Percentiles rank a stretch among this genome's conserved stretches.
Conservation (phyloP, 2,888 invertebrate species). For the Parasteatoda lunata region DNA sequence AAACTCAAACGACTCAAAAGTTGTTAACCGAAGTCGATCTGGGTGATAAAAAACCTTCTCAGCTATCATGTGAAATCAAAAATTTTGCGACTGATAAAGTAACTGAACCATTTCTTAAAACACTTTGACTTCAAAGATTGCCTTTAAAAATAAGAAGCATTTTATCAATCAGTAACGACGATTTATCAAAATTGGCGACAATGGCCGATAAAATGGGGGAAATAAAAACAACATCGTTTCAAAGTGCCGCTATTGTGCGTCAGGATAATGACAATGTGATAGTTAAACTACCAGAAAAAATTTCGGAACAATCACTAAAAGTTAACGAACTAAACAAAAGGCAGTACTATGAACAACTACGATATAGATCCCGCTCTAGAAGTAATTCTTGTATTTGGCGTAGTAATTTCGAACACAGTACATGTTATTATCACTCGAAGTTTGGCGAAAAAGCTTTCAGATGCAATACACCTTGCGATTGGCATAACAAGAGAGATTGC, state of each 20-base stretch:
- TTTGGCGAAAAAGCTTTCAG: too few relatives aligned
- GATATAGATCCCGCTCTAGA: too few relatives aligned
- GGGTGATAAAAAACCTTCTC: constrained; percentile 27
- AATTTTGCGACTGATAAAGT: constrained; percentile 18
- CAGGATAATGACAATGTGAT: constrained; percentile 7
- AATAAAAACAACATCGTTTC: constrained; percentile 2
- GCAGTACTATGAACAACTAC: neutral
- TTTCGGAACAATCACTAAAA: constrained; percentile 21
- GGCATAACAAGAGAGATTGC: too few relatives aligned
- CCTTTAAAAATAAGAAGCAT: constrained; percentile 19
- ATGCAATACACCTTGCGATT: too few relatives aligned
- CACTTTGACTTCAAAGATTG: constrained; percentile 10
- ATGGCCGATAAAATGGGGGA: constrained; percentile 33
- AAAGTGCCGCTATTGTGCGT: neutral
- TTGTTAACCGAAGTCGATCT: constrained; percentile 22
- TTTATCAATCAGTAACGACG: too few relatives aligned
- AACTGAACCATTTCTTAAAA: constrained; percentile 27
- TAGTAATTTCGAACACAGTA: too few relatives aligned
- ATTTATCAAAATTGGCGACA: constrained; percentile 11
- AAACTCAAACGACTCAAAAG: constrained; percentile 11
- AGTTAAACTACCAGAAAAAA: constrained; percentile 23
- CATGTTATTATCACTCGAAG: too few relatives aligned
- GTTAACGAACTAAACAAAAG: constrained; percentile 13
- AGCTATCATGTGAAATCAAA: constrained; percentile 28
- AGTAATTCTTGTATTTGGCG: too few relatives aligned